Evolutionary conservation across 2,888 invertebrate genomes (phyloP).

Genomic region (Andrena praecox): DNA sequence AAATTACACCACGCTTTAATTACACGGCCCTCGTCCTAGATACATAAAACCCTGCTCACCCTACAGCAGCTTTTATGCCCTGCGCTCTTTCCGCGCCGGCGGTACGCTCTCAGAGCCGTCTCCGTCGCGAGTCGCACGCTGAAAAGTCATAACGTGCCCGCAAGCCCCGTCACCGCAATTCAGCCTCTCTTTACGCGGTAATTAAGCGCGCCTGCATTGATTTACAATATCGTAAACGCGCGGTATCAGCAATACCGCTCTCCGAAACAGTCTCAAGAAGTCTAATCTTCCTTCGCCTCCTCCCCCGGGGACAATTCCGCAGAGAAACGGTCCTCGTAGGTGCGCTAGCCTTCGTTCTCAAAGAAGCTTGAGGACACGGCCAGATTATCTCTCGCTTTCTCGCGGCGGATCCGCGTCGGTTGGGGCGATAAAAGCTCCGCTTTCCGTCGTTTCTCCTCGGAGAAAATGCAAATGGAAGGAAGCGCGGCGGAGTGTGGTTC

Average conservation of each 20-base stretch:
- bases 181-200: constrained; percentile 75
- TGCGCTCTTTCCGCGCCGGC: constrained; percentile 26
- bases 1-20: constrained; percentile 35
- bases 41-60: neutral
- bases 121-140: constrained; percentile 43
- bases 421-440: constrained; percentile 21
- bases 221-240: constrained; percentile 78
- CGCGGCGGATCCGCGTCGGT: constrained; percentile 11
- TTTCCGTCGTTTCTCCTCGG: constrained; percentile 26
- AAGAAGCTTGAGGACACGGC: neutral
- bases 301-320: neutral
- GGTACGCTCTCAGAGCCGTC: constrained; percentile 25
- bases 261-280: neutral
- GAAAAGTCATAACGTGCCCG: neutral
- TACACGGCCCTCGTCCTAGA: constrained; percentile 5
- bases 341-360: neutral
- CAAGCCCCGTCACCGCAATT: constrained; percentile 46
- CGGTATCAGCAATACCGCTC: constrained; percentile 33
- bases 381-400: constrained; percentile 16
- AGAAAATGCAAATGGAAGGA: constrained; percentile 51
- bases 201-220: constrained; percentile 76
- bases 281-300: neutral
- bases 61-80: constrained; percentile 23
- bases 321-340: neutral
- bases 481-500: constrained; percentile 63